Evolutionary conservation across 2,888 invertebrate genomes (phyloP).

Genomic region (Ormyrus labotus): DNA sequence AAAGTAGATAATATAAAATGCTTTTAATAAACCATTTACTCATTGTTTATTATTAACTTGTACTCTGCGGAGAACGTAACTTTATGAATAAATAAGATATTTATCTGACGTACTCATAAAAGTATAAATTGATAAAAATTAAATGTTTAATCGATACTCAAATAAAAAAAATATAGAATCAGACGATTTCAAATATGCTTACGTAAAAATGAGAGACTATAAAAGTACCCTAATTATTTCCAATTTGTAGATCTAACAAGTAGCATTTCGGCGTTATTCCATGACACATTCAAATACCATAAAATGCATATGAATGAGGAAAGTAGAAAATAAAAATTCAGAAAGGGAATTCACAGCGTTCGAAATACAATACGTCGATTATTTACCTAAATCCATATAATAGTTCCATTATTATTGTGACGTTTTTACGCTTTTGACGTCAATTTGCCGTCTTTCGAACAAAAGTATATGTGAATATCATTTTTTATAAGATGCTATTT

Average conservation of each 20-base stretch:
- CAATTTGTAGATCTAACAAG: neutral
- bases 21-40: neutral
- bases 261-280: conserved; percentile 3
- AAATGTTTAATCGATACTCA: no score
- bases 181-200: no score
- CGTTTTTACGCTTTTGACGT: conserved; percentile 22
- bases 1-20: no score
- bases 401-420: conserved; percentile 28
- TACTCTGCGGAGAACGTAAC: no score
- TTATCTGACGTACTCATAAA: no score
- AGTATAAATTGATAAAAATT: no score
- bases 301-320: conserved; percentile 8
- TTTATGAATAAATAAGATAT: no score
- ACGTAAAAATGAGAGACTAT: no score
- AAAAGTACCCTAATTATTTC: no score
- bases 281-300: neutral
- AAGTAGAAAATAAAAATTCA: conserved; percentile 3
- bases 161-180: no score
- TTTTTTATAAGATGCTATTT: neutral
- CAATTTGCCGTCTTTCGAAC: neutral
- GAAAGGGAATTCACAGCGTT: conserved; percentile 16
- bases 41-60: no score
- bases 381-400: conserved; percentile 30
- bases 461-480: conserved; percentile 7
- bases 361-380: conserved; percentile 19